These are phyloP conservation scores for Anoura caudifer DNA, from an alignment of 2,113 vertebrate genomes.

Conservation along the genomic window DNA sequence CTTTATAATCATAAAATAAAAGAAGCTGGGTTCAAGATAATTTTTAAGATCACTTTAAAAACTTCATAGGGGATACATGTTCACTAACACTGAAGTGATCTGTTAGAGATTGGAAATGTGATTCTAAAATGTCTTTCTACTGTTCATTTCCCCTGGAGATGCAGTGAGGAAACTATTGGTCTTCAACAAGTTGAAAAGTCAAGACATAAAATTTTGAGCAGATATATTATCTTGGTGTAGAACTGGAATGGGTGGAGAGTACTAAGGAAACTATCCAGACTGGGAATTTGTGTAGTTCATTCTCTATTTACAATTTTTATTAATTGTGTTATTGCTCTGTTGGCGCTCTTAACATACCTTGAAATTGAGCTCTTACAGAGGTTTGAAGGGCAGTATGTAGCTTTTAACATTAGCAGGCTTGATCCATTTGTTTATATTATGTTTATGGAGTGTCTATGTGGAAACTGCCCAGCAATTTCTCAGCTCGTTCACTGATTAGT, in stretches of 20 bases:
- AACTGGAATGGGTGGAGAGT: neutral
- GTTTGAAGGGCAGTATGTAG: neutral
- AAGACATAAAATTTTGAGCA: neutral
- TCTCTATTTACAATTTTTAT: neutral
- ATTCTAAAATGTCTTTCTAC: neutral
- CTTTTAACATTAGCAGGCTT: neutral
- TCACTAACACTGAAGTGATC: neutral
- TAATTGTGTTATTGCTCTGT: neutral
- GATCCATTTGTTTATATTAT: neutral
- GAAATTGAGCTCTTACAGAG: neutral
- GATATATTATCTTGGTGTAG: neutral
- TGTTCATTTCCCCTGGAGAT: neutral
- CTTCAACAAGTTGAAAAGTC: neutral
- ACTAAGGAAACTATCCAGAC: neutral
- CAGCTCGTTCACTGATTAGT: neutral
- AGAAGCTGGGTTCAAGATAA: neutral
- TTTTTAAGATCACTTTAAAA: neutral
- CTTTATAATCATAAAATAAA: neutral
- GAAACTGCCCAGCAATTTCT: neutral
- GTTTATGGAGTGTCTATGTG: neutral
- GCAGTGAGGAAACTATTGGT: neutral
- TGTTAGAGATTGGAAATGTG: neutral
- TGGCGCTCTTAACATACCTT: neutral
- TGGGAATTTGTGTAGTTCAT: neutral
- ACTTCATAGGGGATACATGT: neutral